Evolutionary conservation across 2,113 vertebrate species (phyloP).

Genomic region (Pyrgilauda ruficollis): DNA sequence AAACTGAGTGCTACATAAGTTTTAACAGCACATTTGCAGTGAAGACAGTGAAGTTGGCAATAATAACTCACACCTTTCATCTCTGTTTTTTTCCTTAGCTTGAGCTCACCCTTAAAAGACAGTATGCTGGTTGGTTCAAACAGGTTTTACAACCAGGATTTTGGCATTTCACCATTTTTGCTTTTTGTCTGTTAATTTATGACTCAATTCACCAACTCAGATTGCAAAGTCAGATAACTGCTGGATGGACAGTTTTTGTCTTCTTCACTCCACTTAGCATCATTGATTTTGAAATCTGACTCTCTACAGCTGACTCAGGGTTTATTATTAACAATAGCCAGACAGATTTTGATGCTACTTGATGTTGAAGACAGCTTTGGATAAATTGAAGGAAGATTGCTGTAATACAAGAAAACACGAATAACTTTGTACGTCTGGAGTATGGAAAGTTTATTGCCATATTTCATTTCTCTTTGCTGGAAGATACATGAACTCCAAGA

Average conservation of each 20-base stretch:
- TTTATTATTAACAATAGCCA: constrained; percentile 24
- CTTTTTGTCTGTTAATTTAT: constrained; percentile 30
- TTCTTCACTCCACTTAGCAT: not conserved
- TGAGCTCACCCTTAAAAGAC: not conserved
- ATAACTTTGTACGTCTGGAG: not conserved
- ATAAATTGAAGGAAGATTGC: not conserved
- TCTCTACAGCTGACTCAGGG: not conserved
- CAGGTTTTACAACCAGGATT: not conserved
- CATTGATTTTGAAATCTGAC: constrained; percentile 12
- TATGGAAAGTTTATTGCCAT: not conserved
- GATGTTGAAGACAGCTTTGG: not conserved
- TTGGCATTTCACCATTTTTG: not conserved
- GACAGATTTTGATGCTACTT: not conserved
- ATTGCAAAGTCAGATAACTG: not conserved
- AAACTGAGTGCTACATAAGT: not conserved
- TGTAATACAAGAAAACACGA: not conserved
- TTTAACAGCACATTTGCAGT: not conserved
- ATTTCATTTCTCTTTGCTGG: constrained; percentile 8
- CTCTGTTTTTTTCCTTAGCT: not conserved
- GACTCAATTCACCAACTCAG: not conserved
- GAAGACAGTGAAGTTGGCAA: not conserved
- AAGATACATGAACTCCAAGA: not conserved
- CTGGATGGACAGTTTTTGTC: not conserved
- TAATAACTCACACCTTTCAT: not conserved
- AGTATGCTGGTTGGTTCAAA: not conserved